These are phyloP conservation scores for Fundulus diaphanus DNA, from an alignment of 2,797 vertebrate genomes.

Conservation along the genomic window DNA sequence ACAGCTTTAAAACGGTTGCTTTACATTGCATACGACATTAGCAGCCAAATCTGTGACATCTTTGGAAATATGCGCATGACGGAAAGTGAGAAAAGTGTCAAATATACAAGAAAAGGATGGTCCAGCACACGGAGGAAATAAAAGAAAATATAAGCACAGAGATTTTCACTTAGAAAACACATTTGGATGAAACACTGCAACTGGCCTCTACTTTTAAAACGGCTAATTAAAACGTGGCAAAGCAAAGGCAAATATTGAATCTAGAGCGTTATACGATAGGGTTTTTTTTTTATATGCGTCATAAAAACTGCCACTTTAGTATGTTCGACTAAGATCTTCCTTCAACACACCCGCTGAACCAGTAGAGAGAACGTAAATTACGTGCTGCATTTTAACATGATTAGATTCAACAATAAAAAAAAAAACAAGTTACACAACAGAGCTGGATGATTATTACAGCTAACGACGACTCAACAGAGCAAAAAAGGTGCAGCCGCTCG, in stretches of 20 bases:
- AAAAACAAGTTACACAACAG: conserved; percentile 44
- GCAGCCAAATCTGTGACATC: conserved; percentile 70
- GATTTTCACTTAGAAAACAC: conserved; percentile 49
- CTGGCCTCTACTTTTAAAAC: conserved; percentile 42
- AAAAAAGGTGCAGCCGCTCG: conserved; percentile 16
- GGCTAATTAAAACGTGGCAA: conserved; percentile 51
- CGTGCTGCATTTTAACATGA: conserved; percentile 27
- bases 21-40: conserved; percentile 49
- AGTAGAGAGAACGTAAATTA: conserved; percentile 35
- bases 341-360: conserved; percentile 30
- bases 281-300: conserved; percentile 74
- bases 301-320: conserved; percentile 69
- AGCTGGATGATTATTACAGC: conserved; percentile 46
- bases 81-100: conserved; percentile 33
- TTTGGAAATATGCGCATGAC: conserved; percentile 71
- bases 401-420: conserved; percentile 30
- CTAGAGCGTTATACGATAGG: conserved; percentile 70
- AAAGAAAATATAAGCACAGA: conserved; percentile 36
- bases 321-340: conserved; percentile 55
- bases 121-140: conserved; percentile 1
- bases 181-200: conserved; percentile 41
- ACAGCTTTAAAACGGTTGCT: conserved; percentile 51
- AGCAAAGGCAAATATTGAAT: conserved; percentile 80
- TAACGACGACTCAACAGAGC: conserved; percentile 31
- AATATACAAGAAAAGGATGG: background rate